A percentile compares a stretch with the other conserved stretches of the same genome.
Conservation (phyloP, 2,113 vertebrate genomes). For the Megalops atlanticus region DNA sequence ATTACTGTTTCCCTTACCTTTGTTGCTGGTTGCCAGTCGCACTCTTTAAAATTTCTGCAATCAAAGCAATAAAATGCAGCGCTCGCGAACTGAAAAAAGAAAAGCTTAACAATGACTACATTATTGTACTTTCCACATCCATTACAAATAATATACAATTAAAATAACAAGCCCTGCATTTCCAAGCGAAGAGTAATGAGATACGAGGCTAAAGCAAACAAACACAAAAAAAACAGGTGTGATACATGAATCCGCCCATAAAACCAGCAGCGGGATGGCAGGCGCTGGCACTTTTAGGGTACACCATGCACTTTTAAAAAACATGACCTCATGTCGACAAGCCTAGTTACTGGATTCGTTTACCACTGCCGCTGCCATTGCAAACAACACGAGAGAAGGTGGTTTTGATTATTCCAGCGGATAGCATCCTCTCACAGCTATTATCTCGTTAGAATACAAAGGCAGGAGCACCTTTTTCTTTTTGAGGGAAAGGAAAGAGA, state of each 20-base stretch:
- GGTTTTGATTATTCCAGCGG: slow-evolving; percentile 33
- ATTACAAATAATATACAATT: slow-evolving; percentile 38
- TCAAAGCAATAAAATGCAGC: slow-evolving; percentile 1
- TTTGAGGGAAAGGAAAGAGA: not conserved
- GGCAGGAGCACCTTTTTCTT: slow-evolving; percentile 14
- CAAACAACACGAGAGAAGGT: slow-evolving; percentile 36
- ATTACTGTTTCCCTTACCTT: not conserved
- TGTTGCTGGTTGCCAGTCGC: not conserved
- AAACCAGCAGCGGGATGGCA: slow-evolving; percentile 47
- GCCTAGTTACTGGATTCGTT: slow-evolving; percentile 44
- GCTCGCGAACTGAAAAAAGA: not conserved
- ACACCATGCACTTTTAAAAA: slow-evolving; percentile 14
- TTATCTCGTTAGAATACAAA: slow-evolving; percentile 37
- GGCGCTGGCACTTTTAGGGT: slow-evolving; percentile 15
- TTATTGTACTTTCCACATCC: slow-evolving; percentile 22
- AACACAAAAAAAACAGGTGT: slow-evolving; percentile 50
- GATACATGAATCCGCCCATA: slow-evolving; percentile 37
- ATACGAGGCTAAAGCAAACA: slow-evolving; percentile 52
- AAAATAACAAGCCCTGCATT: slow-evolving; percentile 34
- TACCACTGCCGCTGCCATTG: slow-evolving; percentile 27
- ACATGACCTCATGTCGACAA: slow-evolving; percentile 55
- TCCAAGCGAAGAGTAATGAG: slow-evolving; percentile 38
- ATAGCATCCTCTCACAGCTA: slow-evolving; percentile 26
- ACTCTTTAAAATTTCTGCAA: slow-evolving; percentile 10
- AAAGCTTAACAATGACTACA: slow-evolving; percentile 7